A percentile compares a stretch with the other conserved stretches of the same genome.
Conservation (phyloP, 1,140 invertebrate genomes). For the Arion vulgaris region DNA sequence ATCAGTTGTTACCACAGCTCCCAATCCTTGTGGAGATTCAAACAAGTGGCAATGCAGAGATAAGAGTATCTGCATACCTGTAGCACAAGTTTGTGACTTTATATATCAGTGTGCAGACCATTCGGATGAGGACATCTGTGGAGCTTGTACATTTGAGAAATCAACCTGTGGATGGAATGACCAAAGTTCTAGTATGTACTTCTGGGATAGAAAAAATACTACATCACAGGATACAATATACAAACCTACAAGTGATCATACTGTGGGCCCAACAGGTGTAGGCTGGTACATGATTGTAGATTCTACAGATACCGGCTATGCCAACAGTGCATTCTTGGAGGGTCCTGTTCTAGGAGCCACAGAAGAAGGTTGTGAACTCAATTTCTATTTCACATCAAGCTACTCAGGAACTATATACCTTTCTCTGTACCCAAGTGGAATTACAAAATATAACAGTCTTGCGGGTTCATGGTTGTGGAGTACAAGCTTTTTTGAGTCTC, state of each 20-base stretch:
- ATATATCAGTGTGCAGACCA: constrained; percentile 63
- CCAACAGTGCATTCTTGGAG: constrained; percentile 50
- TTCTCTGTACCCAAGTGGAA: constrained; percentile 24
- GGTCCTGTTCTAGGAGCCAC: constrained; percentile 44
- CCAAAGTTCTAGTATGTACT: constrained; percentile 55
- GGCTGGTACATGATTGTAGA: constrained; percentile 66
- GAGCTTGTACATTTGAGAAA: constrained; percentile 65
- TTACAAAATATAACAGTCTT: constrained; percentile 10
- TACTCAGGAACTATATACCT: background rate
- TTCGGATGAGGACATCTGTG: constrained; percentile 64
- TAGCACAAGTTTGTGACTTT: constrained; percentile 24
- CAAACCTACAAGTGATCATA: constrained; percentile 65
- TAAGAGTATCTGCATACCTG: constrained; percentile 31
- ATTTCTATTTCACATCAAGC: constrained; percentile 39
- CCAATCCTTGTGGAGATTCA: constrained; percentile 32
- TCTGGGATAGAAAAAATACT: constrained; percentile 63
- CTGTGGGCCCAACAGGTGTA: constrained; percentile 43
- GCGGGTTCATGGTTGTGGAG: background rate
- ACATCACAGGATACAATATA: constrained; percentile 50
- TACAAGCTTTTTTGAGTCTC: too few relatives aligned
- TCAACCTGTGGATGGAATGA: constrained; percentile 64
- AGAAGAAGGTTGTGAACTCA: constrained; percentile 43
- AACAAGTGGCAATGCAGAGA: constrained; percentile 37
- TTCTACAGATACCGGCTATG: constrained; percentile 53
- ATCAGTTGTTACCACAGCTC: background rate